phyloP scores from a whole-genome alignment of 2,113 vertebrate species.

The Platycercus adscitus region DNA sequence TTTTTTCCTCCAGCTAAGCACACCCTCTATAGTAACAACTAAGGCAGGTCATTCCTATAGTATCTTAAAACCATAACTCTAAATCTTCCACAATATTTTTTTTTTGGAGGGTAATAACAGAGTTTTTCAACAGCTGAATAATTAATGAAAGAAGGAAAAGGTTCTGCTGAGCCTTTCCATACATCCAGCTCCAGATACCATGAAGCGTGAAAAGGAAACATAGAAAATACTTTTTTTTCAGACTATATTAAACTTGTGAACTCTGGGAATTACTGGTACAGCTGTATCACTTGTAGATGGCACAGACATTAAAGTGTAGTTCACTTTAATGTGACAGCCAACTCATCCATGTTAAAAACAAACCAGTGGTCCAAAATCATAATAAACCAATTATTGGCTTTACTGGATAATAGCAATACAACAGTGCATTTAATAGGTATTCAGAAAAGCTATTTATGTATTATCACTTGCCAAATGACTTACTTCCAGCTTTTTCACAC shows the following conservation, averaged over 20 bases:
- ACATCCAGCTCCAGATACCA: background rate
- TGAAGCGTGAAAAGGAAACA: background rate
- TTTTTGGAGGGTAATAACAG: conserved; percentile 6
- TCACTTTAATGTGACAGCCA: conserved; percentile 10
- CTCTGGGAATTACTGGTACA: conserved; percentile 3
- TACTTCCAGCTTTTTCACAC: background rate
- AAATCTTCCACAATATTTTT: background rate
- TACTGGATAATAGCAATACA: background rate
- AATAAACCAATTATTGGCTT: background rate
- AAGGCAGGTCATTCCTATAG: background rate
- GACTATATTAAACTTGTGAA: conserved; percentile 10
- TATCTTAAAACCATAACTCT: background rate
- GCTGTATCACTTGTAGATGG: background rate
- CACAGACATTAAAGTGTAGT: background rate
- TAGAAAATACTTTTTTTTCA: background rate
- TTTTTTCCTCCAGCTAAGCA: background rate
- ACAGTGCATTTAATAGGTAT: background rate
- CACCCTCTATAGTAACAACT: background rate
- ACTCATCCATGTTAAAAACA: background rate
- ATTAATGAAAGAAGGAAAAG: conserved; percentile 31
- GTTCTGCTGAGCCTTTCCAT: background rate
- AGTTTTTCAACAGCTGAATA: conserved; percentile 14
- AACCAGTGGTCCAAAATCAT: conserved; percentile 1
- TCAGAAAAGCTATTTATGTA: background rate
- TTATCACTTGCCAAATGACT: conserved; percentile 29